Evolutionary conservation across 1,140 invertebrate genomes (phyloP).

Genomic region (Cardiocondyla obscurior): DNA sequence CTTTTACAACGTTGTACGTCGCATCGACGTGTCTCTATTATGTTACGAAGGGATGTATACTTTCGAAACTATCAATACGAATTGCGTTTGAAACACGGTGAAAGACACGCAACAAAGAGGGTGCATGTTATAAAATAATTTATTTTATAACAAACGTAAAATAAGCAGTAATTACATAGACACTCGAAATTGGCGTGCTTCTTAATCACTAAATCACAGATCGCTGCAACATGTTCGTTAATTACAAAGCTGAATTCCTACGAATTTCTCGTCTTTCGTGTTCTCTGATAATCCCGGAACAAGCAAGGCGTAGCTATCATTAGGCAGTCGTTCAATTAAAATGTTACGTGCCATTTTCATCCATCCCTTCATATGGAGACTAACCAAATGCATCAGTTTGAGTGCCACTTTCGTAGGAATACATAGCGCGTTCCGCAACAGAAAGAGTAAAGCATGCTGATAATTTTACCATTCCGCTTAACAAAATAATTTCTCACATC

Average conservation of each 20-base stretch:
- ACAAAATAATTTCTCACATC: neutral
- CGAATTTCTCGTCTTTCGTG: conserved; percentile 21
- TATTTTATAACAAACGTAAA: neutral
- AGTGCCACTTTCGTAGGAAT: neutral
- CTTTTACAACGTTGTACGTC: conserved; percentile 28
- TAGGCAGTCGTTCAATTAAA: conserved; percentile 43
- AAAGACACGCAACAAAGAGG: neutral
- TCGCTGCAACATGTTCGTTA: conserved; percentile 27
- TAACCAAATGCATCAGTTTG: conserved; percentile 15
- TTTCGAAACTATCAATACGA: neutral
- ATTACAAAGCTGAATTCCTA: conserved; percentile 18
- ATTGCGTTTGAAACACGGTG: neutral
- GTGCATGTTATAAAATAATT: neutral
- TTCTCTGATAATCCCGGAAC: neutral
- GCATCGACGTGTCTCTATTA: neutral
- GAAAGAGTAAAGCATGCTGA: neutral
- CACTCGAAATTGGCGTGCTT: neutral
- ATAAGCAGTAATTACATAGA: conserved; percentile 14
- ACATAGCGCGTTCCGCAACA: neutral
- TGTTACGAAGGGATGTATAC: neutral
- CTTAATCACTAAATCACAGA: conserved; percentile 29
- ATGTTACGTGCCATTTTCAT: conserved; percentile 29
- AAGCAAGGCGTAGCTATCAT: conserved; percentile 18
- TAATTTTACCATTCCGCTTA: neutral
- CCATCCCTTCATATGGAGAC: neutral